Conservation (phyloP, 2,888 invertebrate genomes). For the Rhagonycha lutea region DNA sequence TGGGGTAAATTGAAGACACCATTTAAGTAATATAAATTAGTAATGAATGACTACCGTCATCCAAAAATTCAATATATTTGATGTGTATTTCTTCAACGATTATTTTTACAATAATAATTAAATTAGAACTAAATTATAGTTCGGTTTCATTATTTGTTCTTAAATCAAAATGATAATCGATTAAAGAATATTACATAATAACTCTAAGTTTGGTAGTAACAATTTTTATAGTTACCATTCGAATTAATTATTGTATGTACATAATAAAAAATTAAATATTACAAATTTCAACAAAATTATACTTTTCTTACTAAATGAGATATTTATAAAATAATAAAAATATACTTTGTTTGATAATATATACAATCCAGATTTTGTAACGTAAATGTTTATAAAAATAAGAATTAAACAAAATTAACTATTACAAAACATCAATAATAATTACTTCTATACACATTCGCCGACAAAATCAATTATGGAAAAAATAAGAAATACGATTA, state of each 20-base stretch:
- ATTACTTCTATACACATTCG: constrained; percentile 9
- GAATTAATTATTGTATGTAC: constrained; percentile 6
- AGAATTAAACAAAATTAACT: background rate
- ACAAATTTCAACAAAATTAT: constrained; percentile 24
- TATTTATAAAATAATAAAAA: constrained; percentile 15
- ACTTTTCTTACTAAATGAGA: constrained; percentile 1
- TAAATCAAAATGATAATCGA: background rate
- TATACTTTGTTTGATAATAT: constrained; percentile 15
- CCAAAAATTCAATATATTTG: background rate
- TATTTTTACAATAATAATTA: background rate
- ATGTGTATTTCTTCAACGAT: background rate
- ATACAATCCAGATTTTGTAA: constrained; percentile 8
- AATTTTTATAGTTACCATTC: background rate
- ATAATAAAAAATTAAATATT: constrained; percentile 25
- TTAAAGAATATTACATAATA: background rate
- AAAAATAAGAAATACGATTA: constrained; percentile 20
- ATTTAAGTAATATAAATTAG: background rate
- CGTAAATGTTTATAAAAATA: constrained; percentile 14
- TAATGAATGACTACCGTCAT: background rate
- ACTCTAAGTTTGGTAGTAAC: constrained; percentile 1
- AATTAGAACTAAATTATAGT: background rate
- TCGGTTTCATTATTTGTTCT: background rate
- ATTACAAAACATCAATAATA: background rate
- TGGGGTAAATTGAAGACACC: background rate
- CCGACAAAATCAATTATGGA: constrained; percentile 12